phyloP scores from a whole-genome alignment of 2,113 vertebrate species.

The Hippocampus mohnikei region DNA sequence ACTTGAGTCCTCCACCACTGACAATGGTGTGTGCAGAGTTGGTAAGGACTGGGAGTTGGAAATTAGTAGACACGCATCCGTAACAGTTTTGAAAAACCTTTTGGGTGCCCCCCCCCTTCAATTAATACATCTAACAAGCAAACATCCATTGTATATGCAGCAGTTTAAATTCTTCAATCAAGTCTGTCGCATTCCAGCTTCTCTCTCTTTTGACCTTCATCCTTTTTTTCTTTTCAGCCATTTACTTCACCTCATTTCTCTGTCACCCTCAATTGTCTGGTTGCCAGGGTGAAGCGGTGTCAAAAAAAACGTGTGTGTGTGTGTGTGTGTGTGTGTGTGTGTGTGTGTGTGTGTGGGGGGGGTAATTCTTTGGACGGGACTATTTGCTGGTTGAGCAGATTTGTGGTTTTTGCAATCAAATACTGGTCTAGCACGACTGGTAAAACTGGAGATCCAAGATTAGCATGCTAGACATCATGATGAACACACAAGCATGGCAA shows the following conservation, averaged over 20 bases:
- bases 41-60: too few species aligned
- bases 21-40: too few species aligned
- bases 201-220: conserved; percentile 36
- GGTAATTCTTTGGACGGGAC: conserved; percentile 19
- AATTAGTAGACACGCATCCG: too few species aligned
- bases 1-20: too few species aligned
- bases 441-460: conserved; percentile 44
- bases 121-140: too few species aligned
- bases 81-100: too few species aligned
- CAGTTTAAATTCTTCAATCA: not conserved
- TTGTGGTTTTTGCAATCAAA: conserved; percentile 40
- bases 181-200: not conserved
- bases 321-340: conserved; percentile 1
- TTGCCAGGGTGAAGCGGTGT: conserved; percentile 59
- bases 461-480: conserved; percentile 31
- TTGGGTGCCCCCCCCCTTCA: too few species aligned
- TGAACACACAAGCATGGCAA: conserved; percentile 5
- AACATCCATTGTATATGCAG: too few species aligned
- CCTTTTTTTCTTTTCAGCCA: conserved; percentile 17
- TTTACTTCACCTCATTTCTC: conserved; percentile 38
- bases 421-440: conserved; percentile 34
- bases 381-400: conserved; percentile 40
- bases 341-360: conserved; percentile 9
- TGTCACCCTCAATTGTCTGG: conserved; percentile 42
- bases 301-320: conserved; percentile 1